Base-by-base conservation (phyloP, 2,888 invertebrate genomes). In the Drosophila planitibia region DNA sequence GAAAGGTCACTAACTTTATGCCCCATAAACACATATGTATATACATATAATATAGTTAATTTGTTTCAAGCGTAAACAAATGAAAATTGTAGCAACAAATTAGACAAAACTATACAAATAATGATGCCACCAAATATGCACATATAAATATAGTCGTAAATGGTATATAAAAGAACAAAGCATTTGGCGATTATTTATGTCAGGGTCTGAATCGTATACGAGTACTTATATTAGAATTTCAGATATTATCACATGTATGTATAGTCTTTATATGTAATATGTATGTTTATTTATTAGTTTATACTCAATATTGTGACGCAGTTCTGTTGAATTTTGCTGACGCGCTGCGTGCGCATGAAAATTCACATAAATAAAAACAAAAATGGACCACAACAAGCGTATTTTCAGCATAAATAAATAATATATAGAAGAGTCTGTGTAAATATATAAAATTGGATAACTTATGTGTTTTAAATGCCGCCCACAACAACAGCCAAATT, bases 271-370 rank as follows among this genome's bases (percentile, higher is more conserved):
- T 60, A 12, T 49, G 30, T 53, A 52, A 19, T 22, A 41, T 52
- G 2, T 55, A 33, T 44, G 32, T 53, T 54, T 64, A 25, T 44
- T 57, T 73, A 51, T 49, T 57, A 51, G 33, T 14, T 52, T 67
- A 22, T 44, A 52, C 47, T 47, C 41, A 65, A 55, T 59, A 28
- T 61, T 61, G 55, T 81, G 74, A 76, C 83, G 81, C 83, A 83
- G 61, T 72, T 77, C 63, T 54, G 14, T 81, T 44, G 54, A 61
- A 68, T 74, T 65, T 74, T 61, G 70, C 70, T 79, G 82, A 76
- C 70, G 78, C 35, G 66, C 61, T 19, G 52, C n/a, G 57, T 22
- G 44, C 25, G 58, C 70, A 41, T 52, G 33, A 70, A 72, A 72
- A 75, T 61, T 16, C 35, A 65, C 60, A 74, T 73, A 76, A 66